phyloP scores from a whole-genome alignment of 2,797 vertebrate species.

The Argyrosomus regius region DNA sequence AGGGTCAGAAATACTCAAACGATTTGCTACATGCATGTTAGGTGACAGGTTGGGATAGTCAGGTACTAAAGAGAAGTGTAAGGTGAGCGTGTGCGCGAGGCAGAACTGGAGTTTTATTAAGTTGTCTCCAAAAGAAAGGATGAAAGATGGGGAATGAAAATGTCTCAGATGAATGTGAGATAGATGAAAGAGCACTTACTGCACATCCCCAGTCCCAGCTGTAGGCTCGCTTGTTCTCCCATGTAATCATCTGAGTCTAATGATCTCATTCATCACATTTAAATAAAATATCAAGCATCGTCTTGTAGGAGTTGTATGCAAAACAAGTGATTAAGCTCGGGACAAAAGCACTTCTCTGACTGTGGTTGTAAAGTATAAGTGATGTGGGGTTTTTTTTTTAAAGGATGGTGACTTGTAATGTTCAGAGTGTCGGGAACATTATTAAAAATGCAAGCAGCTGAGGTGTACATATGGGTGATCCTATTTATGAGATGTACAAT shows the following conservation, averaged over 20 bases:
- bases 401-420: constrained; percentile 86
- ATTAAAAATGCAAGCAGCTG: constrained; percentile 91
- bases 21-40: constrained; percentile 20
- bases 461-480: constrained; percentile 95
- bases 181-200: constrained; percentile 79
- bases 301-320: constrained; percentile 41
- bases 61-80: constrained; percentile 13
- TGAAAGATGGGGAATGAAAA: constrained; percentile 43
- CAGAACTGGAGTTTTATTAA: constrained; percentile 41
- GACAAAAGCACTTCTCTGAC: constrained; percentile 76
- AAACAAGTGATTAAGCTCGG: constrained; percentile 51
- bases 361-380: constrained; percentile 70
- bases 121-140: constrained; percentile 39
- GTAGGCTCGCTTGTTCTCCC: constrained; percentile 36
- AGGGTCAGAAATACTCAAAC: constrained; percentile 15
- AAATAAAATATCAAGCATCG: constrained; percentile 50
- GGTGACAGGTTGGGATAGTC: constrained; percentile 33
- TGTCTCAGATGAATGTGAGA: constrained; percentile 63
- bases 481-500: constrained; percentile 99
- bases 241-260: constrained; percentile 53
- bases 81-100: constrained; percentile 26
- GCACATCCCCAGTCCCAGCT: constrained; percentile 61
- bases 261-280: constrained; percentile 50
- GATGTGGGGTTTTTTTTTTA: constrained; percentile 50
- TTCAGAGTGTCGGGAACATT: constrained; percentile 89